A percentile compares a stretch with the other conserved stretches of the same genome.
Evolutionary conservation across 2,113 vertebrate species (phyloP).

Genomic region (Gopherus evgoodei): DNA sequence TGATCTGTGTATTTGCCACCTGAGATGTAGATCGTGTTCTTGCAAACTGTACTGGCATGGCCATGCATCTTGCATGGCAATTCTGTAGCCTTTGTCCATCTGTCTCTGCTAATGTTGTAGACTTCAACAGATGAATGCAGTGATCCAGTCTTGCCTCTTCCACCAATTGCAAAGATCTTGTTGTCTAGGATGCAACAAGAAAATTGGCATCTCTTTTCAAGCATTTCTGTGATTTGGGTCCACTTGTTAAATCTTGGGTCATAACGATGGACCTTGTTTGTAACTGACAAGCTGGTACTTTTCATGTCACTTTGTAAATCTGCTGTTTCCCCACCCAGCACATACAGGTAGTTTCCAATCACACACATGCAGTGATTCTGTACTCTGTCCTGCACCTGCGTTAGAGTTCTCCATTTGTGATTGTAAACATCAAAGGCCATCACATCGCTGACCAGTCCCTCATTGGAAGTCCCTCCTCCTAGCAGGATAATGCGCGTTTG

Average conservation of each 20-base stretch:
- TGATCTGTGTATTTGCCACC: constrained; percentile 82
- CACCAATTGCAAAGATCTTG: constrained; percentile 88
- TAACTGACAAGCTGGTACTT: constrained; percentile 51
- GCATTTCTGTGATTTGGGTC: constrained; percentile 84
- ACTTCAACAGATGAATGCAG: constrained; percentile 87
- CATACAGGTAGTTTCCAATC: constrained; percentile 91
- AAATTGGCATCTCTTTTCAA: constrained; percentile 88
- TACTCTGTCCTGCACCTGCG: constrained; percentile 76
- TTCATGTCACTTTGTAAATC: constrained; percentile 51
- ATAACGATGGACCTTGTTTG: constrained; percentile 87
- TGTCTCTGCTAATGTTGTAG: constrained; percentile 85
- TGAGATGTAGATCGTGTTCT: constrained; percentile 85
- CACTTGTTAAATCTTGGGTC: constrained; percentile 91
- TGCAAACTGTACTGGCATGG: constrained; percentile 86
- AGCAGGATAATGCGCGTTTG: constrained; percentile 84
- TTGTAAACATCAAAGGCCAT: constrained; percentile 85
- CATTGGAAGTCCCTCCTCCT: constrained; percentile 81
- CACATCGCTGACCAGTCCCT: constrained; percentile 80
- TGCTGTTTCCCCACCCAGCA: constrained; percentile 89
- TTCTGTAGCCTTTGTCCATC: constrained; percentile 80
- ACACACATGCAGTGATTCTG: constrained; percentile 88
- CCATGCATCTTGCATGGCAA: constrained; percentile 86
- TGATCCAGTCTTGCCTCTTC: constrained; percentile 67
- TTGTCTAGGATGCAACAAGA: constrained; percentile 85
- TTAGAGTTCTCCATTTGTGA: constrained; percentile 82